phyloP scores from a whole-genome alignment of 2,888 invertebrate genomes.

The Ochlodes sylvanus region DNA sequence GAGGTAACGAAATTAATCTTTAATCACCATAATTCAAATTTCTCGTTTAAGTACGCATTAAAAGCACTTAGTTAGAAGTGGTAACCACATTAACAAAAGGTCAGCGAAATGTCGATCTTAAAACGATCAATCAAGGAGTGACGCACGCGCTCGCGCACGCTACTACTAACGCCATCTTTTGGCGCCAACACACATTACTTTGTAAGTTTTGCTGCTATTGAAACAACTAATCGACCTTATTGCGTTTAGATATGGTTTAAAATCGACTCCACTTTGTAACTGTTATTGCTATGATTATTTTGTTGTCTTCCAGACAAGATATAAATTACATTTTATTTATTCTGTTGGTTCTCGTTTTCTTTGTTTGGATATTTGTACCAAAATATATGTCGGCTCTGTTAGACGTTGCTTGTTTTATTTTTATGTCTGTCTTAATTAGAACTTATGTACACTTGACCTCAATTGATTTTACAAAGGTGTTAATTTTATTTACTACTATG shows the following conservation, averaged over 20 bases:
- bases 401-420: background rate
- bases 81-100: slow-evolving; percentile 48
- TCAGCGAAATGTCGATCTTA: slow-evolving; percentile 48
- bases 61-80: slow-evolving; percentile 16
- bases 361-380: slow-evolving; percentile 3
- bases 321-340: slow-evolving; percentile 16
- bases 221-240: background rate
- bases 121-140: slow-evolving; percentile 56
- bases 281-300: background rate
- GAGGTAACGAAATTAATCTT: background rate
- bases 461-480: background rate
- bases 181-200: slow-evolving; percentile 45
- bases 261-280: background rate
- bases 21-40: background rate
- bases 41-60: background rate
- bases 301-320: slow-evolving; percentile 1
- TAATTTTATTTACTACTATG: too few relatives aligned
- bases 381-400: slow-evolving; percentile 1
- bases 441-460: slow-evolving; percentile 3
- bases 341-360: background rate
- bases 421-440: slow-evolving; percentile 4
- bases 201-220: background rate
- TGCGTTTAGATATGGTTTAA: background rate
- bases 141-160: slow-evolving; percentile 57
- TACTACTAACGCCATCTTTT: slow-evolving; percentile 62